Conservation (phyloP, 2,888 invertebrate genomes). For the Vesta saturnalis region DNA sequence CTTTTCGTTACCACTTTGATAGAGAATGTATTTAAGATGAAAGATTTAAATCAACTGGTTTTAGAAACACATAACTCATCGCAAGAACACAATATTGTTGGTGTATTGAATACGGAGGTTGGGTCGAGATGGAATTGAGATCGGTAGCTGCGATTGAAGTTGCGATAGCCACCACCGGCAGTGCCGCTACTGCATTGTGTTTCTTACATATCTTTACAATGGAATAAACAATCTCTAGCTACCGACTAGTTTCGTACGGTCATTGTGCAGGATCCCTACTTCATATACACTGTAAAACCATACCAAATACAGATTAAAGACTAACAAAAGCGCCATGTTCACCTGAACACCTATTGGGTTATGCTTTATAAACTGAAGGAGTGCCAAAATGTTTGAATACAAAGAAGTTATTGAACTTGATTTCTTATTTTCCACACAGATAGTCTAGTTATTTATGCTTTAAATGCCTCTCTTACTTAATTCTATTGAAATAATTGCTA, state of each 20-base stretch:
- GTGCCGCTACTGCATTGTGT: slow-evolving; percentile 46
- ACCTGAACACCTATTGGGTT: slow-evolving; percentile 9
- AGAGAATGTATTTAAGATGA: slow-evolving; percentile 29
- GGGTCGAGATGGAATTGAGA: slow-evolving; percentile 54
- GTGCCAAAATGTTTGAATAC: background rate
- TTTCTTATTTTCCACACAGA: too few relatives aligned
- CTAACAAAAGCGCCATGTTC: slow-evolving; percentile 6
- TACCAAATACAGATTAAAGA: slow-evolving; percentile 10
- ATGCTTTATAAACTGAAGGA: slow-evolving; percentile 7
- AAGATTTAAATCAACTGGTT: slow-evolving; percentile 41
- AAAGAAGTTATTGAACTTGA: background rate
- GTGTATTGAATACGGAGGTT: slow-evolving; percentile 54
- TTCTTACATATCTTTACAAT: slow-evolving; percentile 41
- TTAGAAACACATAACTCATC: slow-evolving; percentile 54
- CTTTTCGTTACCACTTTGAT: slow-evolving; percentile 1
- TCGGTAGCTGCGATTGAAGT: slow-evolving; percentile 56
- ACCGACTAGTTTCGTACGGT: slow-evolving; percentile 29
- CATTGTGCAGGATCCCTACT: slow-evolving; percentile 12
- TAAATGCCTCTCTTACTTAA: too few relatives aligned
- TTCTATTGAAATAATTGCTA: too few relatives aligned
- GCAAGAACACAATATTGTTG: slow-evolving; percentile 58
- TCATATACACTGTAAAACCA: background rate
- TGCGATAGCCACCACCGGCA: slow-evolving; percentile 56
- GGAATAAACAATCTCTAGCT: slow-evolving; percentile 28
- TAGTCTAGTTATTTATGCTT: too few relatives aligned